A percentile compares a stretch with the other conserved stretches of the same genome.
Evolutionary conservation across 2,888 invertebrate species (phyloP).

Genomic region (Coecobrya sp.): DNA sequence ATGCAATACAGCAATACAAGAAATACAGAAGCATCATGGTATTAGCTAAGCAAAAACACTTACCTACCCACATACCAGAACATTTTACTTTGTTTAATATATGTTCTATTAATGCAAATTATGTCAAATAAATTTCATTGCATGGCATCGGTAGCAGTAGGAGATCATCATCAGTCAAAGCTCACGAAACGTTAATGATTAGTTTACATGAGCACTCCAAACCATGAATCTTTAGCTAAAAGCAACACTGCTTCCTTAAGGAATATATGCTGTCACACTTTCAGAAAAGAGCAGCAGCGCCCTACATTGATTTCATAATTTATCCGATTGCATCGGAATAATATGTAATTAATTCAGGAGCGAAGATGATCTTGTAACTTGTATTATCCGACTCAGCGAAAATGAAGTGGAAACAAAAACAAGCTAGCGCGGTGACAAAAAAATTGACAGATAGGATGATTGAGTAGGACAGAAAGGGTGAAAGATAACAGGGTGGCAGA

Average conservation of each 20-base stretch:
- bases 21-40: neutral
- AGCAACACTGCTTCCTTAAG: neutral
- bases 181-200: conserved; percentile 31
- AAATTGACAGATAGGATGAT: conserved; percentile 4
- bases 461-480: neutral
- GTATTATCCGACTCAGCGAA: neutral
- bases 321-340: neutral
- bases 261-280: neutral
- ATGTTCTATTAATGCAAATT: conserved; percentile 77
- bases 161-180: conserved; percentile 74
- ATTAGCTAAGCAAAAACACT: conserved; percentile 21
- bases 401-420: neutral
- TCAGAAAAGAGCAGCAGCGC: neutral
- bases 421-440: neutral
- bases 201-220: neutral
- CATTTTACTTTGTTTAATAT: conserved; percentile 58
- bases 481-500: neutral
- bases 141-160: conserved; percentile 72
- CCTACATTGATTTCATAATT: neutral
- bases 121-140: conserved; percentile 75
- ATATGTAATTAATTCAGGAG: no score
- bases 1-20: conserved; percentile 9
- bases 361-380: neutral
- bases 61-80: conserved; percentile 27
- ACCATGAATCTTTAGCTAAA: neutral